Percentiles rank a stretch among this genome's conserved stretches.
Conservation (phyloP, 2,797 vertebrate genomes). For the Crenichthys baileyi region DNA sequence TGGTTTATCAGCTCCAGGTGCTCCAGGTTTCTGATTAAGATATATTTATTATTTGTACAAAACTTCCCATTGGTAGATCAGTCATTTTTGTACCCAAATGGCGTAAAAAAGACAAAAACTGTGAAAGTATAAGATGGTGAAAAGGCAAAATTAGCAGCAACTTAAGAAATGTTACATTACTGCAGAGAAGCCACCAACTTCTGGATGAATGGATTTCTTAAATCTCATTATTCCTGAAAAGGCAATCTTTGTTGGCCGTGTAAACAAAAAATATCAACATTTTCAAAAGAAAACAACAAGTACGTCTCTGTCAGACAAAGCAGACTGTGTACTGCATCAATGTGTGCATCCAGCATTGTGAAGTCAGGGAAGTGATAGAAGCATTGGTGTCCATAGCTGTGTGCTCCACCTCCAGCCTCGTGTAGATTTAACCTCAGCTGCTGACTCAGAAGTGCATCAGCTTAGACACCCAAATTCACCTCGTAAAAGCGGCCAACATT, state of each 20-base stretch:
- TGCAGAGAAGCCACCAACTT: not conserved
- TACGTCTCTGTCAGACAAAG: not conserved
- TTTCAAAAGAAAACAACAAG: not conserved
- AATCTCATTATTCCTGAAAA: not conserved
- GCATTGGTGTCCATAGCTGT: not conserved
- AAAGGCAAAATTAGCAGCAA: not conserved
- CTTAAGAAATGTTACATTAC: not conserved
- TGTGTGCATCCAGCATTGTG: not conserved
- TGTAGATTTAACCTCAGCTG: conserved; percentile 1
- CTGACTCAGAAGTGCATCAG: conserved; percentile 4
- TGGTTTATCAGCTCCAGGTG: not conserved
- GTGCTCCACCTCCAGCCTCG: not conserved
- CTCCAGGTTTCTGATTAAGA: too few species aligned
- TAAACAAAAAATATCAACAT: not conserved
- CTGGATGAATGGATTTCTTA: not conserved
- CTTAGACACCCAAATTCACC: not conserved
- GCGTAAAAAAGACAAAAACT: not conserved
- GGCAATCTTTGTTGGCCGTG: not conserved
- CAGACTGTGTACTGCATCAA: not conserved
- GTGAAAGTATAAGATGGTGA: not conserved
- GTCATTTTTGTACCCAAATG: too few species aligned
- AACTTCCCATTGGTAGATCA: not conserved
- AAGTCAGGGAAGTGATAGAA: too few species aligned
- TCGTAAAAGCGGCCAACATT: not conserved
- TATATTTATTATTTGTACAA: not conserved